Conservation (phyloP, 2,797 vertebrate genomes). For the Parauchenoglanis ngamensis region DNA sequence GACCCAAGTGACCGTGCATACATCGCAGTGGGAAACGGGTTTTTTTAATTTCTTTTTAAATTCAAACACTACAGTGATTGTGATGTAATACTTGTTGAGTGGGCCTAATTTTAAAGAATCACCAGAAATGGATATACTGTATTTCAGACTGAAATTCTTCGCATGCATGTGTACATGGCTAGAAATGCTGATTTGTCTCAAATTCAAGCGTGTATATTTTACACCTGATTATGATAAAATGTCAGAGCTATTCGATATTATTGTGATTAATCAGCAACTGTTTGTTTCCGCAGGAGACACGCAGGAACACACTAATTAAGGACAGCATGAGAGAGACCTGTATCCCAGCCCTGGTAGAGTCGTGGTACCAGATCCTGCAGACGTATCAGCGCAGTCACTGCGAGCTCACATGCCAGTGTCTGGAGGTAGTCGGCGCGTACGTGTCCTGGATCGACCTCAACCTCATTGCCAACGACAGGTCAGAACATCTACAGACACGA, state of each 20-base stretch:
- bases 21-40: too few species aligned
- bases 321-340: slow-evolving; percentile 95
- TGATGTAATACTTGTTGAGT: background rate
- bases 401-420: slow-evolving; percentile 96
- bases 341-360: slow-evolving; percentile 95
- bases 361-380: slow-evolving; percentile 98
- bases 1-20: background rate
- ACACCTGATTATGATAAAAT: background rate
- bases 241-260: background rate
- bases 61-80: background rate
- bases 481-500: slow-evolving; percentile 27
- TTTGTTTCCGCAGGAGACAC: slow-evolving; percentile 79
- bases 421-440: slow-evolving; percentile 96
- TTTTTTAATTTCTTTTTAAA: too few species aligned
- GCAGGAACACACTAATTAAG: slow-evolving; percentile 93
- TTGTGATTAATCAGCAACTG: rapidly evolving
- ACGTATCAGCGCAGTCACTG: slow-evolving; percentile 91
- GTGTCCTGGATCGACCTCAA: slow-evolving; percentile 99
- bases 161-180: background rate
- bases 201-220: background rate
- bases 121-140: background rate
- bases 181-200: background rate
- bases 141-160: background rate
- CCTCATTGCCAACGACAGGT: slow-evolving; percentile 98
- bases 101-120: background rate